Percentiles rank a stretch among this genome's conserved stretches.
phyloP scores from a whole-genome alignment of 2,888 invertebrate genomes.

The Polyploca ridens region DNA sequence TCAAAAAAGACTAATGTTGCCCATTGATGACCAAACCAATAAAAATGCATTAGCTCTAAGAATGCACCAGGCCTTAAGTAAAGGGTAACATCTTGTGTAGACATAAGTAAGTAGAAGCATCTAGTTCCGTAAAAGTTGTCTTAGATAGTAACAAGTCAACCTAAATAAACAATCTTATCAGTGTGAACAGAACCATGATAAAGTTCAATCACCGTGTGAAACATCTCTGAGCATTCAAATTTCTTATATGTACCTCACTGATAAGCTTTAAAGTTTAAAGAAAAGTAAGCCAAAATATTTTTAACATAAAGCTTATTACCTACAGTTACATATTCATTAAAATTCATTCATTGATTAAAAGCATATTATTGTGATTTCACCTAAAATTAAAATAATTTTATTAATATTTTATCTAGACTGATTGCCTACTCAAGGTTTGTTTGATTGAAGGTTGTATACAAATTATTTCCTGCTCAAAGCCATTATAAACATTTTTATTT shows the following conservation, averaged over 20 bases:
- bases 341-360: too few species aligned
- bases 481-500: too few species aligned
- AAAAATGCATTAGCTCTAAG: not conserved
- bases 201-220: slow-evolving; percentile 48
- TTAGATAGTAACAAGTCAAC: slow-evolving; percentile 6
- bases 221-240: slow-evolving; percentile 16
- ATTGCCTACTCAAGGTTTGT: too few species aligned
- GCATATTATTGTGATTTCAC: too few species aligned
- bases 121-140: not conserved
- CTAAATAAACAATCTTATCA: slow-evolving; percentile 43
- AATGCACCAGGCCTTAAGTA: not conserved
- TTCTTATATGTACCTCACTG: not conserved
- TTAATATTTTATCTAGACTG: too few species aligned
- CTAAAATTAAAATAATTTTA: too few species aligned
- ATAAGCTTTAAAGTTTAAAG: not conserved
- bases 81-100: not conserved
- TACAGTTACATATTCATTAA: too few species aligned
- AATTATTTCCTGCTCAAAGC: too few species aligned
- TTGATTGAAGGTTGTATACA: too few species aligned
- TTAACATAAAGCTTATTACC: too few species aligned
- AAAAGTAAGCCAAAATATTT: not conserved
- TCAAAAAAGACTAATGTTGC: too few species aligned
- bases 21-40: too few species aligned
- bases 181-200: slow-evolving; percentile 32
- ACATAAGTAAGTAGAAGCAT: not conserved